Conservation (phyloP, 1,140 invertebrate genomes). For the Cryptotermes secundus region DNA sequence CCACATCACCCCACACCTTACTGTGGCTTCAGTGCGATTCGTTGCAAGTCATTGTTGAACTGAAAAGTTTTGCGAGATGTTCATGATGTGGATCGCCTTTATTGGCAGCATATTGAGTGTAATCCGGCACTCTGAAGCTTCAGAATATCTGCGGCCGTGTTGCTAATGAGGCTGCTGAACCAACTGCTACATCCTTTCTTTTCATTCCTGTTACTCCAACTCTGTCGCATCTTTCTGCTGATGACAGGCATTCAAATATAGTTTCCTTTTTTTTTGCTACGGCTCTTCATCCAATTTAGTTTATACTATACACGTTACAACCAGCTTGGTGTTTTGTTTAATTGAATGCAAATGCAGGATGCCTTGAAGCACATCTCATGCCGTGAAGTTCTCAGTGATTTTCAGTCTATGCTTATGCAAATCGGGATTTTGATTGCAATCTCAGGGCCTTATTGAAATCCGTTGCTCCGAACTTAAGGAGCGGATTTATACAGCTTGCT, state of each 20-base stretch:
- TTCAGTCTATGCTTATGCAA: not conserved
- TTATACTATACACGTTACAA: not conserved
- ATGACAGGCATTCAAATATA: not conserved
- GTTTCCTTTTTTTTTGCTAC: not conserved
- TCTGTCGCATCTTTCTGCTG: not conserved
- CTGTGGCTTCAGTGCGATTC: too few relatives aligned
- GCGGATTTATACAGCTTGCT: not conserved
- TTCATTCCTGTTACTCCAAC: not conserved
- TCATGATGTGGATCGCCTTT: too few relatives aligned
- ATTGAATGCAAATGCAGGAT: not conserved
- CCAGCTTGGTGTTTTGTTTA: not conserved
- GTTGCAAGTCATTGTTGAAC: too few relatives aligned
- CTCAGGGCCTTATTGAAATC: not conserved
- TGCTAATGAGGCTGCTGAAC: not conserved
- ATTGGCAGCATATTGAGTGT: too few relatives aligned
- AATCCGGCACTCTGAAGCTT: too few relatives aligned
- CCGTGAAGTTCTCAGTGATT: not conserved
- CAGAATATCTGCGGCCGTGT: too few relatives aligned
- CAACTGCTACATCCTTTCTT: not conserved
- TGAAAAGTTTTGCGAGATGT: too few relatives aligned
- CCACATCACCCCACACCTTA: too few relatives aligned
- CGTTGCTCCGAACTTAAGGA: not conserved
- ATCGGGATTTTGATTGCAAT: not conserved
- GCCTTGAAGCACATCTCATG: not conserved
- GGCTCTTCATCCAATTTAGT: not conserved